phyloP scores from a whole-genome alignment of 2,888 invertebrate genomes.

The Latrodectus hesperus region DNA sequence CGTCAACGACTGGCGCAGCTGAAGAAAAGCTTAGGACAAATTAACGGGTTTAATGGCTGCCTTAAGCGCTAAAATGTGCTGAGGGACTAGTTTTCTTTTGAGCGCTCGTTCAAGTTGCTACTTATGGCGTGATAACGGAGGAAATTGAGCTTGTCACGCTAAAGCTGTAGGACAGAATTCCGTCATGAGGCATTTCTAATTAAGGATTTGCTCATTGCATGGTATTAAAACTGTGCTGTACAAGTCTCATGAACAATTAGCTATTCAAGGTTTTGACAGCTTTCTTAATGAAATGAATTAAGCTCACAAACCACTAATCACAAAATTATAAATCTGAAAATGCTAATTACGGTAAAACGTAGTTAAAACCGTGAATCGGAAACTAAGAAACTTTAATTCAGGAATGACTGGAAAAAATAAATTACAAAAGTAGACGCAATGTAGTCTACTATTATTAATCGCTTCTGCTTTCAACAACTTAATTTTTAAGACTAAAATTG shows the following conservation, averaged over 20 bases:
- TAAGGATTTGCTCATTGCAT: conserved; percentile 14
- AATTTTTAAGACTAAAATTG: neutral
- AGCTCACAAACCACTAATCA: neutral
- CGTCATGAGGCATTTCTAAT: conserved; percentile 32
- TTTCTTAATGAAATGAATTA: conserved; percentile 28
- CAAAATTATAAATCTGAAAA: conserved; percentile 14
- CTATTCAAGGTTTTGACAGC: conserved; percentile 4
- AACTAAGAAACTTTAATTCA: neutral
- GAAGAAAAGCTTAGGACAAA: conserved; percentile 49
- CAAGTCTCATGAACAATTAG: conserved; percentile 1
- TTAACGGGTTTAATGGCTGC: conserved; percentile 60
- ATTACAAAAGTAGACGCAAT: neutral
- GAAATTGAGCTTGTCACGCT: conserved; percentile 48
- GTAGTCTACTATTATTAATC: neutral
- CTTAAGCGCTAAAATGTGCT: conserved; percentile 51
- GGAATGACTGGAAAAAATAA: conserved; percentile 16
- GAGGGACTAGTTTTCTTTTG: conserved; percentile 42
- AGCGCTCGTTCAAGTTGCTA: conserved; percentile 17
- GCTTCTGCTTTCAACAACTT: neutral
- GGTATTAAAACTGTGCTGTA: neutral
- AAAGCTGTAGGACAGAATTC: conserved; percentile 24
- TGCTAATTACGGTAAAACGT: conserved; percentile 6
- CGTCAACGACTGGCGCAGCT: conserved; percentile 24
- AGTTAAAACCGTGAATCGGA: neutral
- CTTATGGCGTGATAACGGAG: conserved; percentile 10